phyloP scores from a whole-genome alignment of 2,888 invertebrate species.

The Antitype chi region DNA sequence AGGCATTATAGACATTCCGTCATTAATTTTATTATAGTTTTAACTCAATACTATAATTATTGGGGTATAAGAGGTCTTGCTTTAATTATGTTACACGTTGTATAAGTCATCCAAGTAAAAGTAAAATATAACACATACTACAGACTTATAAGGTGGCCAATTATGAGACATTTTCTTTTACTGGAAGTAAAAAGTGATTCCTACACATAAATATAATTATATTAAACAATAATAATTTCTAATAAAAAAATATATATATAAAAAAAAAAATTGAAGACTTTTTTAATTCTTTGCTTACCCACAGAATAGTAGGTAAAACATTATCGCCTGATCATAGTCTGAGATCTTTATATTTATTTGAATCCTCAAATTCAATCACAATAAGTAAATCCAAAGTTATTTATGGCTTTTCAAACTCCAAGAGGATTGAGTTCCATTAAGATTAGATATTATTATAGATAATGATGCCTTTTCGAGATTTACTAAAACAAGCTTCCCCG shows the following conservation, averaged over 20 bases:
- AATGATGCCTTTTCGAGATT: conserved; percentile 33
- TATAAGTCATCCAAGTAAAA: not conserved
- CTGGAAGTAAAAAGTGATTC: not conserved
- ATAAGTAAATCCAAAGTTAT: conserved; percentile 47
- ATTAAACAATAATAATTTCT: too few species aligned
- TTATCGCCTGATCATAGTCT: not conserved
- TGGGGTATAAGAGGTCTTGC: not conserved
- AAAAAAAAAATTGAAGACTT: not conserved
- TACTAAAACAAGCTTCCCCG: conserved; percentile 23
- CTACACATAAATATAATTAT: too few species aligned
- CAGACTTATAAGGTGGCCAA: not conserved
- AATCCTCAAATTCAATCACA: conserved; percentile 43
- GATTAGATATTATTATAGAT: conserved; percentile 46
- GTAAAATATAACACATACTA: not conserved
- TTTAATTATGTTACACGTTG: too few species aligned
- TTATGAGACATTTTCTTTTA: not conserved
- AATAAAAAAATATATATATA: too few species aligned
- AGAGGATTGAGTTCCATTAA: conserved; percentile 47
- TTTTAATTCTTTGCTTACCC: not conserved
- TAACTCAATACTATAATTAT: too few species aligned
- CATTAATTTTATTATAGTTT: too few species aligned
- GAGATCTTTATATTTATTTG: conserved; percentile 2
- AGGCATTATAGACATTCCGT: too few species aligned
- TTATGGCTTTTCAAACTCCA: conserved; percentile 54
- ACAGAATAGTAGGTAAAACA: not conserved